Evolutionary conservation across 2,797 vertebrate species (phyloP), one percentile per base, ranked within the genome.

Genomic region (Florisuga fusca): DNA sequence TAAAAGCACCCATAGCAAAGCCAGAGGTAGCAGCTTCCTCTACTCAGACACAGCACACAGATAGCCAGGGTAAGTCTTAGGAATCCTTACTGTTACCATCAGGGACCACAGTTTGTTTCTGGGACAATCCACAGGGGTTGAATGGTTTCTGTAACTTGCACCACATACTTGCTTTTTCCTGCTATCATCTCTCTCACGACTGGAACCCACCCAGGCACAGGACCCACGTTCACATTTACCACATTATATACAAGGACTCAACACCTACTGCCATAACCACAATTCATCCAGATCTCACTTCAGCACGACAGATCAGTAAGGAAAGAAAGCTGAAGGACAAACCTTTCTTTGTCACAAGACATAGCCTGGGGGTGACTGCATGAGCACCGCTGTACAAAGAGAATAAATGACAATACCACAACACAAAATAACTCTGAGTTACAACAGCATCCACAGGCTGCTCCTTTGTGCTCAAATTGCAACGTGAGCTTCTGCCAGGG

Each of bases 31-130:
- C 29, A 12, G 8, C 46, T 33, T 17, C 41, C 20, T 31, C 26
- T 27, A 4, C 46, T 31, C 15, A 21, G 33, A 12, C 45, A 34
- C 15, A 54, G 41, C 16, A 75, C 12, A 17, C 23, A n/a, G 22
- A 8, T 0, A 13, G 3, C 20, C 29, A 53, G 1, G 0, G 7
- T 1, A 50, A 36, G 2, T 4, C 14, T 36, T 15, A 36, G n/a
- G n/a, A n/a, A n/a, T 59, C 19, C 59, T 57, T 16, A 7, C 10
- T 22, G 12, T 21, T 48, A 3, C 73, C 53, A 12, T 26, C 63
- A 69, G 26, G 8, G 19, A 25, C 25, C 12, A 11, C 25, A 7
- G 9, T 9, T 57, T n/a, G 27, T 36, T 67, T 77, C 69, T 64
- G 22, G 46, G 26, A 79, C 43, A 78, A 63, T 17, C 34, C 23